Percentiles rank a stretch among this genome's conserved stretches.
phyloP scores from a whole-genome alignment of 2,113 vertebrate species.

The Spilogale gracilis region DNA sequence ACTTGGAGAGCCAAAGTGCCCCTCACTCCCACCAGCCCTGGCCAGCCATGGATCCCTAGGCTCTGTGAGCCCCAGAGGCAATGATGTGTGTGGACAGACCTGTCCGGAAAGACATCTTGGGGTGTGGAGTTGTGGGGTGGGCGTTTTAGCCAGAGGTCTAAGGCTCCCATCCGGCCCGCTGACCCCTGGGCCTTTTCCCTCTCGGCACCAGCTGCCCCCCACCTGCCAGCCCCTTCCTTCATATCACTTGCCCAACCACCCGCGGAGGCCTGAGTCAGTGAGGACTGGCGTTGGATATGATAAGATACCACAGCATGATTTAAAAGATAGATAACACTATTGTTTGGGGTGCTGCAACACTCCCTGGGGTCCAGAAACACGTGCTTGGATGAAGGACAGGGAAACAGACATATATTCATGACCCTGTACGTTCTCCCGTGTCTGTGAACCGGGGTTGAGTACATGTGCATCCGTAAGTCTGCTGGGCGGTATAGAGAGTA shows the following conservation, averaged over 20 bases:
- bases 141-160: background rate
- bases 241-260: fast-evolving
- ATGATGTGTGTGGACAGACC: fast-evolving
- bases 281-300: fast-evolving
- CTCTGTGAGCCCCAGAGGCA: background rate
- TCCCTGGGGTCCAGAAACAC: background rate
- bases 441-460: background rate
- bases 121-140: background rate
- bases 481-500: fast-evolving
- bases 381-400: background rate
- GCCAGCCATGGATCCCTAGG: fast-evolving
- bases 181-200: background rate
- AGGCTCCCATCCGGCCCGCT: background rate
- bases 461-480: background rate
- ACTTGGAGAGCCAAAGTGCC: background rate
- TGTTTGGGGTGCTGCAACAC: background rate
- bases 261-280: background rate
- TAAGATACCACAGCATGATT: no score
- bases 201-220: background rate
- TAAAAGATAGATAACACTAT: background rate
- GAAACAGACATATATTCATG: background rate
- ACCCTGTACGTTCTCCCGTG: background rate
- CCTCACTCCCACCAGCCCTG: background rate
- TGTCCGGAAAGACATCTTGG: fast-evolving
- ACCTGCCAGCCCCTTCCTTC: background rate